phyloP scores from a whole-genome alignment of 2,797 vertebrate genomes.

The Lepidocolaptes lacrymiger region DNA sequence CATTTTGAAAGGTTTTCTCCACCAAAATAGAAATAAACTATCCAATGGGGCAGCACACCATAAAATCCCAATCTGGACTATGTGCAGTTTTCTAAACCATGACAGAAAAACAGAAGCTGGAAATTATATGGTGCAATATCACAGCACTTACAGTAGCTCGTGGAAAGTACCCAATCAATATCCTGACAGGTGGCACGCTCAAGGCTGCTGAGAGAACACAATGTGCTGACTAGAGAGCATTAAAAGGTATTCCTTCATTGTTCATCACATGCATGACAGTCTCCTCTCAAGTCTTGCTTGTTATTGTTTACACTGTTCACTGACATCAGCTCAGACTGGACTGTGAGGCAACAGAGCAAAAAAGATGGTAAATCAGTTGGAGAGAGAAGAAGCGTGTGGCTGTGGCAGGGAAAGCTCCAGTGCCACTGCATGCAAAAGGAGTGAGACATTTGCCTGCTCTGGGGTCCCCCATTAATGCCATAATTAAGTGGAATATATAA shows the following conservation, averaged over 20 bases:
- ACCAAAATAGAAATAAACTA: slow-evolving; percentile 33
- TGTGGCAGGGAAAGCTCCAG: background rate
- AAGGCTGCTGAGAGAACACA: slow-evolving; percentile 40
- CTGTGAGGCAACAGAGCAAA: background rate
- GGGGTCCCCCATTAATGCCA: background rate
- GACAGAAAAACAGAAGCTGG: slow-evolving; percentile 52
- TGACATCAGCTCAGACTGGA: background rate
- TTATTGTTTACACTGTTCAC: background rate
- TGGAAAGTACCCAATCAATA: slow-evolving; percentile 51
- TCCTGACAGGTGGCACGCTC: slow-evolving; percentile 52
- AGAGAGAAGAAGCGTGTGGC: background rate
- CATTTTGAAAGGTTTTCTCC: slow-evolving; percentile 65
- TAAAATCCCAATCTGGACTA: slow-evolving; percentile 74
- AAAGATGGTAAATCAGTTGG: background rate
- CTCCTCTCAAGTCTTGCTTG: background rate
- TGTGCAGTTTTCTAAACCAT: slow-evolving; percentile 52
- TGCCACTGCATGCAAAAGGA: background rate
- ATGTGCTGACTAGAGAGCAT: background rate
- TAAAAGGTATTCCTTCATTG: slow-evolving; percentile 20
- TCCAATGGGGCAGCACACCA: slow-evolving; percentile 57
- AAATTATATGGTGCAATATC: slow-evolving; percentile 42
- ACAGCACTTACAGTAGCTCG: slow-evolving; percentile 44
- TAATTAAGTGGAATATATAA: background rate
- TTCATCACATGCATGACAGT: background rate
- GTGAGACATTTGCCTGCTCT: fast-evolving